Base-by-base conservation (phyloP, 2,113 vertebrate genomes). In the Chamaea fasciata region DNA sequence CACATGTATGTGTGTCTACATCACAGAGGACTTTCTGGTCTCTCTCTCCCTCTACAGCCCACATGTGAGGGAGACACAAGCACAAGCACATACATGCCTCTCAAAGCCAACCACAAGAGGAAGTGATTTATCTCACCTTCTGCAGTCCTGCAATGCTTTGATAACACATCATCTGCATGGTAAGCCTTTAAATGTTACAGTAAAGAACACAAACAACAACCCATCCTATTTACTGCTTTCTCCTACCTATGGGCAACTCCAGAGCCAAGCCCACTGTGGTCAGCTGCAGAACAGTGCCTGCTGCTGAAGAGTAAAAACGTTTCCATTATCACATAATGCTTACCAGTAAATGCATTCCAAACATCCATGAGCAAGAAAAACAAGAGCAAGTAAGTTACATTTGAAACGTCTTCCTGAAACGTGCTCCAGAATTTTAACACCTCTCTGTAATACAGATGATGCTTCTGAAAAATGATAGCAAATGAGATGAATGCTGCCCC, bases 351-450 rank as follows among this genome's bases (percentile, higher is more conserved):
- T 13, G 64, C 41, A 88, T 91, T 83, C 69, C 75, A 21, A 92
- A 75, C 33, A 64, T 14, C 60, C 60, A 56, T 55, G 86, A 91
- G 52, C 60, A 73, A 65, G 33, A 39, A 62, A 89, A 91, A 88
- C n/a, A 64, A 92, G 63, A 42, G 28, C 47, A 92, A 93, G 4
- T 23, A 88, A 89, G 76, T 64, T 84, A 86, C 16, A 6, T 88
- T 64, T 80, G 83, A 88, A 95, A 88, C 59, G 74, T 28, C 90
- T 90, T 77, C 74, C 84, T 83, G 67, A 95, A 93, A 86, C 10
- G 0, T 13, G 76, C 35, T 93, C 71, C 52, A 46, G 92, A 96
- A 96, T 96, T 92, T 75, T 87, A 96, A 96, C 60, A 95, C 33
- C 68, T 68, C 55, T 80, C 75, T 56, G 3, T 71, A 86, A 86